phyloP scores from a whole-genome alignment of 1,140 invertebrate species.

The Formica selysi region DNA sequence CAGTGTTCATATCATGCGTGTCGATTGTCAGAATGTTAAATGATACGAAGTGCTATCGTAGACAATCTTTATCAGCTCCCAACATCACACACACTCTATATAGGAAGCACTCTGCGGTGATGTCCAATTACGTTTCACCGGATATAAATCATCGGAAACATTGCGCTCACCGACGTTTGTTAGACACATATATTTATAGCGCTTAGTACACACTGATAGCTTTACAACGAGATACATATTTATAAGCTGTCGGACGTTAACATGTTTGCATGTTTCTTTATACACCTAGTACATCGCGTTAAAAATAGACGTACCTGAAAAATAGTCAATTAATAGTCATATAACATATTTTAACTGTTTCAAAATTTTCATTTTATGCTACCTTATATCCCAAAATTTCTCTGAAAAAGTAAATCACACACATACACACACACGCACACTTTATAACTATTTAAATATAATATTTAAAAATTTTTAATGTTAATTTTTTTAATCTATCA shows the following conservation, averaged over 20 bases:
- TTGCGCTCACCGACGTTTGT: slow-evolving; percentile 53
- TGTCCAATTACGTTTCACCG: slow-evolving; percentile 73
- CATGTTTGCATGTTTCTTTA: neutral
- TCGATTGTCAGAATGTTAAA: slow-evolving; percentile 31
- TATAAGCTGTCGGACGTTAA: slow-evolving; percentile 26
- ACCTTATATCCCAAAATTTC: neutral
- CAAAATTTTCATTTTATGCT: neutral
- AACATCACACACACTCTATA: slow-evolving; percentile 30
- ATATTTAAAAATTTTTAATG: too few species aligned
- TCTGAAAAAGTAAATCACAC: neutral
- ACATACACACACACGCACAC: too few species aligned
- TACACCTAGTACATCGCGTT: neutral
- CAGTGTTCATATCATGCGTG: neutral
- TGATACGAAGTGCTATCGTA: slow-evolving; percentile 45
- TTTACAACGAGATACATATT: slow-evolving; percentile 14
- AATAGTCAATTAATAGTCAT: slow-evolving; percentile 12
- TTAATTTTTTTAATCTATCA: too few species aligned
- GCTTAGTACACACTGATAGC: slow-evolving; percentile 23
- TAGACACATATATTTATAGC: slow-evolving; percentile 58
- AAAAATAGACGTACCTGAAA: neutral
- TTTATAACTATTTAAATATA: neutral
- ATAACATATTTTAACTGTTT: neutral
- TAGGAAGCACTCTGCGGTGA: slow-evolving; percentile 66
- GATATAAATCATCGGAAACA: slow-evolving; percentile 77
- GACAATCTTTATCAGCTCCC: slow-evolving; percentile 65